Base-by-base conservation (phyloP, 2,797 vertebrate genomes). In the Champsocephalus esox region DNA sequence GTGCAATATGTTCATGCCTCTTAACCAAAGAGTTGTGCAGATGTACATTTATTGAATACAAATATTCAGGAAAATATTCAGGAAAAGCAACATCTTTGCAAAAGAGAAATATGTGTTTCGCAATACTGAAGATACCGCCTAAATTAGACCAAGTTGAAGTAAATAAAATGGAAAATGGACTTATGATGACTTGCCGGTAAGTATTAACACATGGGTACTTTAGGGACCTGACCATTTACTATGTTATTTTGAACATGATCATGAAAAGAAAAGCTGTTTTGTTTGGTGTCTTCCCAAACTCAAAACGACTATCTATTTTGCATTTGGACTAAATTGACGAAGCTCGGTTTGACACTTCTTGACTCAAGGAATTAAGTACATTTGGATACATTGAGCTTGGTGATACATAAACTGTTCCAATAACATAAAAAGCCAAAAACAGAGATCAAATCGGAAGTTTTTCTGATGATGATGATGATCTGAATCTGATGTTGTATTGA, bases 341-440 rank as follows among this genome's bases (percentile, higher is more conserved):
- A 43, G 24, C 32, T 51, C 2, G 17, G 2, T 8, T 43, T 7
- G n/a, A 41, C 14, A 17, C 10, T 12, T 38, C 28, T 38, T 62
- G 24, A 46, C 3, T 4, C 0, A 16, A 21, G 1, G 34, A 43
- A 28, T 43, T 38, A 7, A 63, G 38, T 24, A 24, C 0, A 17
- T 63, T 5, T 24, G 7, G 4, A n/a, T 49, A 10, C 46, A 55
- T 5, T 3, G 10, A 13, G 38, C 57, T 52, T 5, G 5, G 10
- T 38, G 28, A 46, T 46, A 4, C 16, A 73, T 48, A 44, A 51
- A 65, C 49, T 73, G 32, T 16, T 52, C 52, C 6, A 65, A 5
- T 63, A 10, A 6, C 8, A 3, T 9, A 17, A 55, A 1, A 46
- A 50, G 17, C 5, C 12, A 14, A 21, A 34, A 55, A 62, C 5